Percentiles rank a stretch among this genome's conserved stretches.
Conservation (phyloP, 2,797 vertebrate species). For the Pygocentrus nattereri region DNA sequence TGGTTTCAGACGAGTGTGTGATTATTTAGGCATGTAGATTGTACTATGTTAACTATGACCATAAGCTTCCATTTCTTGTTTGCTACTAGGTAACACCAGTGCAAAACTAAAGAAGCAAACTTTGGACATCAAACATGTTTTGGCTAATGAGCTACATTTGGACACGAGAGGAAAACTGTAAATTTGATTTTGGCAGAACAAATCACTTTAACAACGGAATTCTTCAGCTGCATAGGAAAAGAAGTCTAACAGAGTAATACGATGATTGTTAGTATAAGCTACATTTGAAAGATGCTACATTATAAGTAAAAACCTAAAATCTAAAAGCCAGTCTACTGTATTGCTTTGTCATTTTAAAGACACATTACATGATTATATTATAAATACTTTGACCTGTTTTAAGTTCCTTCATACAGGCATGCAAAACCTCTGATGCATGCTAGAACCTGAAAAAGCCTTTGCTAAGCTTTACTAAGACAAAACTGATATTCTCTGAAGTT, state of each 20-base stretch:
- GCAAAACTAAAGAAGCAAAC: neutral
- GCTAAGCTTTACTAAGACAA: neutral
- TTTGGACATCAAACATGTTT: neutral
- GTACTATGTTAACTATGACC: neutral
- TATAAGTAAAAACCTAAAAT: neutral
- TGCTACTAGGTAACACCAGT: neutral
- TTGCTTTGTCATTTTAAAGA: slow-evolving; percentile 16
- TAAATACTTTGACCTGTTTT: slow-evolving; percentile 4
- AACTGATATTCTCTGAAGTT: neutral
- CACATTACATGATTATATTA: slow-evolving; percentile 1
- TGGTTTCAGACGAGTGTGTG: neutral
- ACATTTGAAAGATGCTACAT: slow-evolving; percentile 26
- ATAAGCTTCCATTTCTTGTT: neutral
- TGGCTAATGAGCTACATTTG: neutral
- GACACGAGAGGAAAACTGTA: neutral
- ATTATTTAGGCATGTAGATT: neutral
- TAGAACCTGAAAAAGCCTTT: neutral
- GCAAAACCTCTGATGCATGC: neutral
- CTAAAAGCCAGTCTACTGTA: neutral
- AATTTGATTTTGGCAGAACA: neutral
- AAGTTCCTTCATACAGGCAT: slow-evolving; percentile 7
- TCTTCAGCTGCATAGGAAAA: slow-evolving; percentile 35
- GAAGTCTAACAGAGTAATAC: neutral
- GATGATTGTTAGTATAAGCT: neutral
- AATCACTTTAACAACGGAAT: neutral